These are phyloP conservation scores for Ephialtes manifestator DNA, from an alignment of 2,888 invertebrate species.

Conservation along the genomic window DNA sequence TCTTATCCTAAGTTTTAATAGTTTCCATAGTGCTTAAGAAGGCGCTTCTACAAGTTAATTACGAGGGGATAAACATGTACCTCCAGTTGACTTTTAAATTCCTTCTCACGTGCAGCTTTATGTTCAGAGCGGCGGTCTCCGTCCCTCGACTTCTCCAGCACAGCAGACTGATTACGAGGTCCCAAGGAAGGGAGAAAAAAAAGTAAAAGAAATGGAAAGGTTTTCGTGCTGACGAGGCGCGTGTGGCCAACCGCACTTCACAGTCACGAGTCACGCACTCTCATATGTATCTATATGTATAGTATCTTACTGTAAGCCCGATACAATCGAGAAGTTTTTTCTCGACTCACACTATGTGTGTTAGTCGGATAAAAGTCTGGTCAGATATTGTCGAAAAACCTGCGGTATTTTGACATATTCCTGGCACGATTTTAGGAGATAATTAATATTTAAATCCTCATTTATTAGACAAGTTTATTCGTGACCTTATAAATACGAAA, in stretches of 20 bases:
- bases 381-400: neutral
- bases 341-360: neutral
- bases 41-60: constrained; percentile 47
- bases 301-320: neutral
- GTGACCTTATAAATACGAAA: constrained; percentile 2
- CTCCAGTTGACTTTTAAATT: constrained; percentile 45
- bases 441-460: constrained; percentile 15
- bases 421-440: neutral
- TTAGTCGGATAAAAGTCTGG: constrained; percentile 22
- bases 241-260: constrained; percentile 30
- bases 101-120: constrained; percentile 13
- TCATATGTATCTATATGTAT: neutral
- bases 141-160: constrained; percentile 23
- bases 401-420: neutral
- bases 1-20: neutral
- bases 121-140: neutral
- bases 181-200: constrained; percentile 12
- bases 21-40: neutral
- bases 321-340: neutral
- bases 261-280: constrained; percentile 57
- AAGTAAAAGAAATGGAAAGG: constrained; percentile 18
- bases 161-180: constrained; percentile 60
- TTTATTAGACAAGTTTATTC: constrained; percentile 58
- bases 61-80: constrained; percentile 29
- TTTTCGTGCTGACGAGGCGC: constrained; percentile 56